These are phyloP conservation scores for Dyspetes luteomarginatus DNA, from an alignment of 2,888 invertebrate genomes.

Conservation along the genomic window DNA sequence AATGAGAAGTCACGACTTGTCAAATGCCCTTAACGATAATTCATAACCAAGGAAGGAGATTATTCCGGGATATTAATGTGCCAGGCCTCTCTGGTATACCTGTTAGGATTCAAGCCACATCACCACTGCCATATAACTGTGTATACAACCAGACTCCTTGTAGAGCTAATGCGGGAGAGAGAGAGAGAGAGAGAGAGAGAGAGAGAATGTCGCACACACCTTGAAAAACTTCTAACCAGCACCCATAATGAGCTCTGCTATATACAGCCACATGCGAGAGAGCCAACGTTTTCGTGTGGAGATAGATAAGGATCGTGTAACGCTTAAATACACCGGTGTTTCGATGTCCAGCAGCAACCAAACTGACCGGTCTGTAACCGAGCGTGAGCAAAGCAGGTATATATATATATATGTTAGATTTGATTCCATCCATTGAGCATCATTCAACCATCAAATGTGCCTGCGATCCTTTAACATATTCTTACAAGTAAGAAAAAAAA, in stretches of 20 bases:
- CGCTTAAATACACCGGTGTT: slow-evolving; percentile 67
- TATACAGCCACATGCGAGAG: slow-evolving; percentile 45
- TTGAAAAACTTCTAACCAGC: no score
- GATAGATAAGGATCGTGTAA: slow-evolving; percentile 73
- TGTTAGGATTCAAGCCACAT: slow-evolving; percentile 40
- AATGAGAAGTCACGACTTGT: slow-evolving; percentile 68
- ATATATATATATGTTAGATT: neutral
- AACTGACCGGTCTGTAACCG: slow-evolving; percentile 52
- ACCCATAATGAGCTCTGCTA: slow-evolving; percentile 12
- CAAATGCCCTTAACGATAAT: slow-evolving; percentile 66
- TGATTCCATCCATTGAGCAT: slow-evolving; percentile 15
- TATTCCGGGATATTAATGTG: slow-evolving; percentile 63
- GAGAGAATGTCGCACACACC: neutral
- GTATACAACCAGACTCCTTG: neutral
- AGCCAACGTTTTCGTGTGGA: slow-evolving; percentile 65
- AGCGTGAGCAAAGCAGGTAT: slow-evolving; percentile 18
- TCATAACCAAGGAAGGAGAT: slow-evolving; percentile 62
- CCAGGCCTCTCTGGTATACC: slow-evolving; percentile 38
- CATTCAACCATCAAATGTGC: neutral
- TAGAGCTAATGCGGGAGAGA: neutral
- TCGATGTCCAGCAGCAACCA: slow-evolving; percentile 60
- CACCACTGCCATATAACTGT: slow-evolving; percentile 3
- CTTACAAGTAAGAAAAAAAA: no score
- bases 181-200: neutral
- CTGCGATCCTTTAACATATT: neutral